phyloP scores from a whole-genome alignment of 2,113 vertebrate species.

The Tachycineta bicolor region DNA sequence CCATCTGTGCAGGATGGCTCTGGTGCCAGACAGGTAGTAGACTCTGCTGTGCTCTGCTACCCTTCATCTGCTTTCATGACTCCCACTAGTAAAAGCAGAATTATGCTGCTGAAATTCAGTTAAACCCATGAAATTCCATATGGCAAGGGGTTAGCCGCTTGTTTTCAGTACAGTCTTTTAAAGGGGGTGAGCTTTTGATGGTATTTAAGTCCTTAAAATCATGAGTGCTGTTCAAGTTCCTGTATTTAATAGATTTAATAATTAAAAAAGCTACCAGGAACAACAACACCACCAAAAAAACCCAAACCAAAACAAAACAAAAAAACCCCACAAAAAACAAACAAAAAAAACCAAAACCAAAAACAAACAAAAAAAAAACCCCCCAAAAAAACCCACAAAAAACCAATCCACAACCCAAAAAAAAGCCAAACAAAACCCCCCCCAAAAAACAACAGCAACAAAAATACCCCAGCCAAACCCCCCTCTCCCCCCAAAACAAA shows the following conservation, averaged over 20 bases:
- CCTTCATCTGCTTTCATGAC: conserved; percentile 47
- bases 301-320: too few species aligned
- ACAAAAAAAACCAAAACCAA: too few species aligned
- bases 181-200: background rate
- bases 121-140: conserved; percentile 20
- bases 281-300: background rate
- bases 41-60: conserved; percentile 32
- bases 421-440: background rate
- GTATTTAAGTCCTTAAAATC: background rate
- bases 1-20: background rate
- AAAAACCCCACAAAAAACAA: too few species aligned
- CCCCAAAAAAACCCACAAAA: too few species aligned
- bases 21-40: conserved; percentile 55
- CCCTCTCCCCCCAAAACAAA: too few species aligned
- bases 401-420: background rate
- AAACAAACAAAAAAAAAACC: too few species aligned
- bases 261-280: background rate
- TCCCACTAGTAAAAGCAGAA: conserved; percentile 36
- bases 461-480: too few species aligned
- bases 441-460: too few species aligned
- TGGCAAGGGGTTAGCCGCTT: background rate
- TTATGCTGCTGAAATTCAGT: background rate
- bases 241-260: background rate
- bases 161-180: background rate
- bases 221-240: background rate